These are phyloP conservation scores for Polypterus senegalus DNA, from an alignment of 2,113 vertebrate species.

Conservation along the genomic window DNA sequence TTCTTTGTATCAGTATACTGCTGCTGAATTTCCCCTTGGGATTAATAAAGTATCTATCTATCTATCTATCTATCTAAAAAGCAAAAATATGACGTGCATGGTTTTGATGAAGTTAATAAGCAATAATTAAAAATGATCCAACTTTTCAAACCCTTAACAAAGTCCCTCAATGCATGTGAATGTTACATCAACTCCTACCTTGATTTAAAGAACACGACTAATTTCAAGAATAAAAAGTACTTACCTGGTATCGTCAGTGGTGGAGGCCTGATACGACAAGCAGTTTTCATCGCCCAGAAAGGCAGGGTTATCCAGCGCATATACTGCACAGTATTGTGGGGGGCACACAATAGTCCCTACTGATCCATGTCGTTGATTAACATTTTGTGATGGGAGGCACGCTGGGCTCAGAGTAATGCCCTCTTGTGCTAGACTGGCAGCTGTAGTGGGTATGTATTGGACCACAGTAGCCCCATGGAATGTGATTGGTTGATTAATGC, in stretches of 20 bases:
- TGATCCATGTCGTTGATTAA: conserved; percentile 23
- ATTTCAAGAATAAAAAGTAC: too few species aligned
- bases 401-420: conserved; percentile 1
- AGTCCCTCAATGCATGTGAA: too few species aligned
- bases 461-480: conserved; percentile 52
- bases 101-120: too few species aligned
- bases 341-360: not conserved
- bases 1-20: too few species aligned
- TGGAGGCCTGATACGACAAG: conserved; percentile 9
- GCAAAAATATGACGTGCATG: too few species aligned
- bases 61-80: too few species aligned
- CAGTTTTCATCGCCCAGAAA: conserved; percentile 36
- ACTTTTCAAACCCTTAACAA: too few species aligned
- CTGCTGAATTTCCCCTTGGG: too few species aligned
- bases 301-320: conserved; percentile 35
- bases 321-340: conserved; percentile 45
- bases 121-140: too few species aligned
- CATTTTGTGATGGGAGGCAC: conserved; percentile 24
- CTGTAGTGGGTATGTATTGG: conserved; percentile 51
- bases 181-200: too few species aligned
- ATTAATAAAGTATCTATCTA: too few species aligned
- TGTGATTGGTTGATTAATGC: conserved; percentile 57
- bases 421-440: conserved; percentile 36
- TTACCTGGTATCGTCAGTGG: conserved; percentile 38
- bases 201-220: too few species aligned